These are phyloP conservation scores for Theristus sp. DNA, from an alignment of 2,888 invertebrate species.

Conservation along the genomic window DNA sequence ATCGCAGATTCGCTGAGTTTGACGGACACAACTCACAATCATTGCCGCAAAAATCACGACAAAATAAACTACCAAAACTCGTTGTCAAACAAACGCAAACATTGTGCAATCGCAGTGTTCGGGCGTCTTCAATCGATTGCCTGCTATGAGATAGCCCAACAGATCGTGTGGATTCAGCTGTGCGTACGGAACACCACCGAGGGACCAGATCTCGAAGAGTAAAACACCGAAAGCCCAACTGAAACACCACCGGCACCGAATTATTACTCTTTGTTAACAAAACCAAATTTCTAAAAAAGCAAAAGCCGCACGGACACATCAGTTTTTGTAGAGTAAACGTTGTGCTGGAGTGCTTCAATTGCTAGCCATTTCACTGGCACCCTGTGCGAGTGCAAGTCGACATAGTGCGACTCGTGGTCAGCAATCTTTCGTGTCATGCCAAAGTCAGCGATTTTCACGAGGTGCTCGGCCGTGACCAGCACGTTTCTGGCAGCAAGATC, in stretches of 20 bases:
- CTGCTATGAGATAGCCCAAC: constrained; percentile 44
- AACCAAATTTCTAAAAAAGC: too few species aligned
- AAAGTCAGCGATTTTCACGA: constrained; percentile 15
- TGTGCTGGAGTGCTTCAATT: constrained; percentile 32
- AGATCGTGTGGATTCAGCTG: constrained; percentile 34
- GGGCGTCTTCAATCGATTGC: constrained; percentile 73
- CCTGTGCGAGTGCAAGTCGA: constrained; percentile 17
- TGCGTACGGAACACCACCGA: constrained; percentile 50
- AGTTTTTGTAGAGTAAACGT: constrained; percentile 33
- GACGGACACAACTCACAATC: too few species aligned
- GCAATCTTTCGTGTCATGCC: constrained; percentile 26
- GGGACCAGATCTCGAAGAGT: constrained; percentile 41
- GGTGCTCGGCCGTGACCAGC: constrained; percentile 12
- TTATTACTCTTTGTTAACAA: too few species aligned
- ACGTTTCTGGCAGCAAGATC: constrained; percentile 29
- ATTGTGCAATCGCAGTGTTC: constrained; percentile 57
- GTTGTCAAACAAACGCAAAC: too few species aligned
- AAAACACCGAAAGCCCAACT: constrained; percentile 40
- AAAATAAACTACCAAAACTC: too few species aligned
- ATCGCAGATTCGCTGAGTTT: constrained; percentile 51
- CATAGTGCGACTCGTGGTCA: constrained; percentile 21
- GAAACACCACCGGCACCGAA: too few species aligned
- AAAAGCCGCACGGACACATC: constrained; percentile 27
- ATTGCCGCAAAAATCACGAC: too few species aligned
- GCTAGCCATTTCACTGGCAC: constrained; percentile 35